Evolutionary conservation across 2,113 vertebrate genomes (phyloP), one percentile per base, ranked within the genome.

Genomic region (Thunnus thynnus): DNA sequence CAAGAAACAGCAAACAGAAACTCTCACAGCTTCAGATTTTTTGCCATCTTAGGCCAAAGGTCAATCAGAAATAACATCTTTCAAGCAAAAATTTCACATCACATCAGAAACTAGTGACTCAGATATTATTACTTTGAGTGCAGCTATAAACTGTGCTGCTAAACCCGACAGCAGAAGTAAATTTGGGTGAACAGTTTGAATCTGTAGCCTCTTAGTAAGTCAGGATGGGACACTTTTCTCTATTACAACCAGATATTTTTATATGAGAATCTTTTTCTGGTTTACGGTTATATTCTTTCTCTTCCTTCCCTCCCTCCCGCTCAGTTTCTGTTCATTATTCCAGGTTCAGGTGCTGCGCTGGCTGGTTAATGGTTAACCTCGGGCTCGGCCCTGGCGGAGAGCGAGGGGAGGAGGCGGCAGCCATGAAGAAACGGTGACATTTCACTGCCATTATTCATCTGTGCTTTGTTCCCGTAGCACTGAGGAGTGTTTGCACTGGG

Each of bases 381-480:
- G 68, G 89, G 83, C 88, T 84, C 55, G 85, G 91, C 86, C 57
- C 84, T 52, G 79, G 78, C 41, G 18, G 27, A 57, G 56, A 63
- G 83, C 22, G 65, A 80, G 79, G 86, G 88, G 76, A 82, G 88
- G 88, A 84, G 89, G 90, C 32, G 74, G 87, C 87, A 11, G 93
- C 88, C 88, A 80, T 61, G 91, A 90, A 93, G 93, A 94, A 93
- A 94, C 78, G 85, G 85, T 93, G 93, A 94, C 95, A 94, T 95
- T 94, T 96, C 91, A 84, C 92, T 93, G 87, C 90, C 93, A 94
- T 95, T 95, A 95, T 95, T 95, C 94, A 94, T 90, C 91, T 69
- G 11, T 64, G 92, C 94, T 94, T 95, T 95, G 93, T 95, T 93
- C 90, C 87, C 16, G 71, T 72, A 51, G 78, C 22, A 47, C 76